Evolutionary conservation across 2,888 invertebrate species (phyloP), one percentile per base, ranked within the genome.

Genomic region (Mythimna impura): DNA sequence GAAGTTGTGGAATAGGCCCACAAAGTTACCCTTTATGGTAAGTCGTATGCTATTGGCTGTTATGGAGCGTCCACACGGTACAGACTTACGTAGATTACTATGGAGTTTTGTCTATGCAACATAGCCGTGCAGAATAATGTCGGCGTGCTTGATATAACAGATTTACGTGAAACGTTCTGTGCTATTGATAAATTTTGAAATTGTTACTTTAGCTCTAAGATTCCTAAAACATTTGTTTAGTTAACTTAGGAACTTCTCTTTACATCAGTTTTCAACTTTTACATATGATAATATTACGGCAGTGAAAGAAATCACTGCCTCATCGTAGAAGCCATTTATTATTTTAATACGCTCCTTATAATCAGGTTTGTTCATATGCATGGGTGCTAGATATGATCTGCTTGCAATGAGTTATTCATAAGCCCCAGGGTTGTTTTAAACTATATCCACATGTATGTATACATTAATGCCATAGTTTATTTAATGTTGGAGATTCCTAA

Each of bases 341-440:
- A 81, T 69, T 72, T 75, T 76, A 76, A 78, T 71, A 71, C 47
- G 62, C 64, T 66, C n/a, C 64, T 81, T 71, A 73, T 66, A 82
- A 76, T 68, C 63, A 66, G 76, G 72, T 66, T 80, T 76, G 65
- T 81, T 71, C 80, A 63, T 69, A 72, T 81, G 66, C 81, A 81
- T 66, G 71, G 71, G n/a, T 66, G 67, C 71, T 76, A 72, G 81
- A 81, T 83, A 83, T 65, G 69, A 74, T 82, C 82, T 78, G 62
- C 68, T 82, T 66, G 82, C 85, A 82, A 70, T 78, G 70, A 82
- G 69, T 71, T 82, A 79, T 85, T 79, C 83, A 71, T 82, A 71
- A 71, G 76, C 80, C 72, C 55, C 20, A 52, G 76, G 84, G 83
- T 60, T 67, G 70, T 67, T 76, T 85, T 65, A 83, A 69, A 65